These are phyloP conservation scores for Hydra vulgaris DNA, from an alignment of 30 jellyfish, hydroid and myxozoan genomes.

Conservation along the genomic window DNA sequence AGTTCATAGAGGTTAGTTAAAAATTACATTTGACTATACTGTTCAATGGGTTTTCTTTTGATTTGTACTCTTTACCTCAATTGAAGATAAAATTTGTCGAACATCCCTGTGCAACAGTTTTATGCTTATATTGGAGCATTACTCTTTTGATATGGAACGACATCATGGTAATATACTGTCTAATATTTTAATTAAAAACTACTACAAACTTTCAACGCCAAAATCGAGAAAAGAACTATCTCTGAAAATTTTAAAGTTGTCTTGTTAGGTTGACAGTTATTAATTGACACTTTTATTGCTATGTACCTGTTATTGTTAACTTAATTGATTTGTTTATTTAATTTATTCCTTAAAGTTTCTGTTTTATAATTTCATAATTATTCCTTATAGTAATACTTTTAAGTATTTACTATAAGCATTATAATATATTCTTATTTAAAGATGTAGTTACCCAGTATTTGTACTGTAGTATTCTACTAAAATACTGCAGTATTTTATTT, in stretches of 20 bases:
- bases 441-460: no score
- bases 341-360: not conserved
- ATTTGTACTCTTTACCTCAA: not conserved
- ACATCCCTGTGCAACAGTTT: conserved; percentile 1
- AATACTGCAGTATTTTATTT: no score
- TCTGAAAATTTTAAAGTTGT: conserved; percentile 19
- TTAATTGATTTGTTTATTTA: not conserved
- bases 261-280: not conserved
- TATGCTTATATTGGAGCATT: not conserved
- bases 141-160: conserved; percentile 7
- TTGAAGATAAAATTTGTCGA: not conserved
- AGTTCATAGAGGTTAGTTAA: conserved; percentile 10
- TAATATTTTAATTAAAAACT: conserved; percentile 7
- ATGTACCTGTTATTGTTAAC: not conserved
- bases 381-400: not conserved
- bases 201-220: not conserved
- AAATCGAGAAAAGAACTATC: conserved; percentile 7
- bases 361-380: not conserved
- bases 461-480: not conserved
- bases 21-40: conserved; percentile 7
- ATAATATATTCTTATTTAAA: not conserved
- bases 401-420: no score
- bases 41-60: conserved; percentile 6
- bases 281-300: conserved; percentile 1
- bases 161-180: conserved; percentile 16